Evolutionary conservation across 2,797 vertebrate genomes (phyloP), one percentile per base, ranked within the genome.

Genomic region (Sandelia bainsii): DNA sequence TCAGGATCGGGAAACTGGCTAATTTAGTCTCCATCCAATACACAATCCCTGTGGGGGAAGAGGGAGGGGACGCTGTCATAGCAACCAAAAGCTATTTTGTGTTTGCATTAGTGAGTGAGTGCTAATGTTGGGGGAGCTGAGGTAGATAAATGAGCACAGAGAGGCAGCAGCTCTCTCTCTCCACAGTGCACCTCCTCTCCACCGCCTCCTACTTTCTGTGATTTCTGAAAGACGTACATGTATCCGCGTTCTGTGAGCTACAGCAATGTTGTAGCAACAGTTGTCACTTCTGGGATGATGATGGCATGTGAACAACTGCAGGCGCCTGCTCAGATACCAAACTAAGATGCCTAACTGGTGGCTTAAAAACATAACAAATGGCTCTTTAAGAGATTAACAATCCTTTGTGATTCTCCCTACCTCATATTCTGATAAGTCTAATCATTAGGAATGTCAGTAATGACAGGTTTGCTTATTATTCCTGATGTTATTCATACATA

Each of bases 21-120:
- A 88, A 91, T 85, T 91, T 85, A 83, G 88, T 87, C 88, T 87
- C 87, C 83, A 90, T 84, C 85, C 70, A 89, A 85, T 82, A 86
- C 86, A 86, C 86, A 87, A 87, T 86, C 86, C 84, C 86, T 80
- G 83, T 56, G 83, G 79, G 83, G 79, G 88, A 88, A 86, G 81
- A 74, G 70, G 70, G 71, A 59, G 86, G 80, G 69, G 69, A 40
- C 22, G 89, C 91, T 92, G 93, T 86, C 93, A 95, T 95, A 84
- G 94, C 91, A 94, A 95, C 94, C 89, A 86, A 83, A 85, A 90
- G 89, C 90, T 93, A 90, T 91, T 92, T 91, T 88, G 89, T 92
- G 90, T 93, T 92, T 91, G 91, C 84, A 89, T 90, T 85, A 90
- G 86, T 72, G 86, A 89, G 80, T 79, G 87, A 87, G 87, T 85